Evolutionary conservation across 2,888 invertebrate genomes (phyloP).

Genomic region (Agrochola macilenta): DNA sequence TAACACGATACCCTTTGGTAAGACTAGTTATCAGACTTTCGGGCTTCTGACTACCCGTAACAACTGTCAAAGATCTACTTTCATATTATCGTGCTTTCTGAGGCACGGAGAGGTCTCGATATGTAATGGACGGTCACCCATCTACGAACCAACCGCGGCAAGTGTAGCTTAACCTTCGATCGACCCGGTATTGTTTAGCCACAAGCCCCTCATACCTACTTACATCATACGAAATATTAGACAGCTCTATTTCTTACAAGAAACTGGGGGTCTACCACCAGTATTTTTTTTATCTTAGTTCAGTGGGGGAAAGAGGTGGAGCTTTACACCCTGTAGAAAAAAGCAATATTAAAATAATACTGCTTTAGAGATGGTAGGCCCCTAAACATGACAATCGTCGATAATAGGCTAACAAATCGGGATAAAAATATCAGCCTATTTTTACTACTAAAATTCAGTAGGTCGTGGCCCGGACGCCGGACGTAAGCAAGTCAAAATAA

Average conservation of each 20-base stretch:
- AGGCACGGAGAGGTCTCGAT: too few species aligned
- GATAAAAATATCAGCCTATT: not conserved
- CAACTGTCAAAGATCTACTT: not conserved
- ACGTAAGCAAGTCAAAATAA: slow-evolving; percentile 20
- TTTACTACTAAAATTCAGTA: not conserved
- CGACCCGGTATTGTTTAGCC: too few species aligned
- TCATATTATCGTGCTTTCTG: too few species aligned
- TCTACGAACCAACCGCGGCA: too few species aligned
- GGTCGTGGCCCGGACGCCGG: not conserved
- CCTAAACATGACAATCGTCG: not conserved
- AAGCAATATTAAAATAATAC: too few species aligned
- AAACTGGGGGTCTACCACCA: not conserved
- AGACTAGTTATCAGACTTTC: not conserved
- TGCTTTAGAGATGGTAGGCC: too few species aligned
- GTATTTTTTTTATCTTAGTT: too few species aligned
- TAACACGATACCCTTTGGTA: not conserved
- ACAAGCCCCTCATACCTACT: not conserved
- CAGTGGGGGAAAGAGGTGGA: too few species aligned
- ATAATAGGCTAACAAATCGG: not conserved
- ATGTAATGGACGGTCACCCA: too few species aligned
- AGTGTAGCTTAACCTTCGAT: too few species aligned
- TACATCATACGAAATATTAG: not conserved
- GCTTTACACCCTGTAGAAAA: too few species aligned
- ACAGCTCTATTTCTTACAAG: not conserved
- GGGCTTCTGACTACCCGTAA: not conserved